Base-by-base conservation (phyloP, 2,888 invertebrate genomes). In the Caprella mutica region DNA sequence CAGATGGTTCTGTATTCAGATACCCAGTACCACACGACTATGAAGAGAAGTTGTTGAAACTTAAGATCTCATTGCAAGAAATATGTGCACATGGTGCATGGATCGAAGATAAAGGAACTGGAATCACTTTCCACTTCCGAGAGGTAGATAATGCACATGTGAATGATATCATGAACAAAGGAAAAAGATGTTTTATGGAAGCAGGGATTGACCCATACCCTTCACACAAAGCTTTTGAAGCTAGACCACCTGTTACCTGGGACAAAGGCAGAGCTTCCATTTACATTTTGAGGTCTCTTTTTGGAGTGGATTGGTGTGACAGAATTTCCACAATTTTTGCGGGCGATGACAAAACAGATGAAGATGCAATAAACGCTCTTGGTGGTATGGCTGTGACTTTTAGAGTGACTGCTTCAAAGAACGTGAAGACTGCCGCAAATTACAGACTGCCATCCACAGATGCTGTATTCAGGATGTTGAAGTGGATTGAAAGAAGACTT, bases 211-310 rank as follows among this genome's bases (percentile, higher is more conserved):
- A 70, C 54, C 70, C 72, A 2, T 71, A 72, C 43, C 68, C 69
- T 39, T 71, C 88, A 24, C 86, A 88, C 70, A 87, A 87, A 69
- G 90, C 90, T 0, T 77, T 90, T n/a, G 90, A 91, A 72, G 90
- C 90, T 0, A 83, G 86, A 66, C 90, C 90, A 5, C 90, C 89
- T 0, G 89, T 91, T 0, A 81, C 86, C 69, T 91, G 91, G 91
- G 86, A 91, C 72, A 90, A 91, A 73, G 86, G 84, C 65, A 82
- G 89, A 39, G 91, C 91, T 9, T 87, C 88, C 0, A 87, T 91
- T 70, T 90, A 91, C 71, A 91, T 91, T 67, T 73, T 91, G 61
- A 80, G 90, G 61, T 90, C 89, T 2, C 87, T 89, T 0, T 91
- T 90, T 70, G 91, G 90, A 1, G 80, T 90, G 21, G 90, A 91